phyloP scores from a whole-genome alignment of 2,888 invertebrate genomes.

The Oxycera nigricornis region DNA sequence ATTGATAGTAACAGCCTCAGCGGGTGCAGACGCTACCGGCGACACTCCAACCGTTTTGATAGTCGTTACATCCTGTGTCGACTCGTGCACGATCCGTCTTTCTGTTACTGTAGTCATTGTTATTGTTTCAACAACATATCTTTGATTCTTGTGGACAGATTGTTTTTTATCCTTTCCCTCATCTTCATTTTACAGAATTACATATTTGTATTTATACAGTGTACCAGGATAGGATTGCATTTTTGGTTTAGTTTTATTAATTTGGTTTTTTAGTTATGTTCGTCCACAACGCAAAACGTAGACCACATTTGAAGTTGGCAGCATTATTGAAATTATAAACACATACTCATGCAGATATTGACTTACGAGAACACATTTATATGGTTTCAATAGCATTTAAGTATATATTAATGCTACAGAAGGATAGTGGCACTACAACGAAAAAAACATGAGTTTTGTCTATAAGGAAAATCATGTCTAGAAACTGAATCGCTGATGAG shows the following conservation, averaged over 20 bases:
- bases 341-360: slow-evolving; percentile 48
- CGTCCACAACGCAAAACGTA: slow-evolving; percentile 48
- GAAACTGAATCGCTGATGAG: slow-evolving; percentile 3
- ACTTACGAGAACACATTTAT: slow-evolving; percentile 43
- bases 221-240: slow-evolving; percentile 36
- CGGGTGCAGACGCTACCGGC: slow-evolving; percentile 8
- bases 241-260: slow-evolving; percentile 39
- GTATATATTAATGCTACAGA: slow-evolving; percentile 21
- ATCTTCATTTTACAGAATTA: slow-evolving; percentile 44
- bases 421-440: slow-evolving; percentile 16
- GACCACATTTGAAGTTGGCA: slow-evolving; percentile 48
- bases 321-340: slow-evolving; percentile 51
- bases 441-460: background rate
- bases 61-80: slow-evolving; percentile 56
- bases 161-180: slow-evolving; percentile 51
- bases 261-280: slow-evolving; percentile 12
- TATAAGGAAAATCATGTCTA: slow-evolving; percentile 4
- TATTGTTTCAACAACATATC: slow-evolving; percentile 71
- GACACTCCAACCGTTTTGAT: slow-evolving; percentile 37
- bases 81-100: slow-evolving; percentile 65
- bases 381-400: background rate
- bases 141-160: slow-evolving; percentile 60
- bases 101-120: slow-evolving; percentile 74
- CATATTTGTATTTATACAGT: slow-evolving; percentile 41
- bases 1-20: background rate